Evolutionary conservation across 2,797 vertebrate species (phyloP), one percentile per base, ranked within the genome.

Genomic region (Rhynchonycteris naso): DNA sequence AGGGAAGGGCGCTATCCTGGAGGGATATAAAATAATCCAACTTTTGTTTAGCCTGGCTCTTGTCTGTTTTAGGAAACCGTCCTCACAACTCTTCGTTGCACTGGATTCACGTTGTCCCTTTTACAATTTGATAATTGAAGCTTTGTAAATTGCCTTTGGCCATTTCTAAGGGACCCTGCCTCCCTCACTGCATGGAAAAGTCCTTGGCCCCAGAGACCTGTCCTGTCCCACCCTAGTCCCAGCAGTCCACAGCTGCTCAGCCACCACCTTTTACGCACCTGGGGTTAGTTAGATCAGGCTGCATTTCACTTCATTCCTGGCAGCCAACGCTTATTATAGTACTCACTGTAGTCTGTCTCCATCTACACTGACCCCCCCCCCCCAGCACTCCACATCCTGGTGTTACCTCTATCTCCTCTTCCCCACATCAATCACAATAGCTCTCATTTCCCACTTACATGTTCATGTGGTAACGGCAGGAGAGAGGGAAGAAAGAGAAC

Each of bases 161-260:
- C 50, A 28, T 75, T 65, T 85, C 72, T 56, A 12, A 68, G n/a
- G 18, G 30, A 7, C 18, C 84, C 63, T 63, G 69, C 80, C 58
- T 66, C 47, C 58, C 76, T 58, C 26, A 11, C 35, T 26, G 5
- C 4, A 0, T 19, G 58, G 63, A 8, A 13, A 66, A 26, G 15
- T 71, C 59, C 82, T 69, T 7, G 0, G 7, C 24, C 56, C 6
- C 14, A 18, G 21, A 21, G 52, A 21, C 28, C 24, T 66, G 24
- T 50, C 58, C n/a, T 19, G 0, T 14, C 35, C 69, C 18, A 0
- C 4, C 61, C 33, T 4, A 10, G 24, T 24, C 54, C 19, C 61
- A 26, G 63, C 4, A 3, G 7, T 5, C 65, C 6, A 5, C 2
- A 2, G 30, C 35, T 33, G 54, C 13, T 14, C 0, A 0, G 52